These are phyloP conservation scores for Aptenodytes patagonicus DNA, from an alignment of 2,113 vertebrate genomes.

Conservation along the genomic window DNA sequence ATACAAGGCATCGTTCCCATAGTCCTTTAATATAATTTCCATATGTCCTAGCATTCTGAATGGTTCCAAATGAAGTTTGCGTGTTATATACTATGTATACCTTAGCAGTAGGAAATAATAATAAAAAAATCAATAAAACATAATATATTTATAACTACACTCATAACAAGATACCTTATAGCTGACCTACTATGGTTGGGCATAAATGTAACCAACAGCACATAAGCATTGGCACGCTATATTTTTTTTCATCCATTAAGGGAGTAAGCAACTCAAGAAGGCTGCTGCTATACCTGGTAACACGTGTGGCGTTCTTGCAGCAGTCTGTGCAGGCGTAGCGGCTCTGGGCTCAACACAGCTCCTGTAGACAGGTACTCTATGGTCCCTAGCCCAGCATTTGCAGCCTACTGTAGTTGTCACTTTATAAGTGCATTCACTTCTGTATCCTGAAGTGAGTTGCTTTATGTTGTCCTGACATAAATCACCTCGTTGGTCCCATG, in stretches of 20 bases:
- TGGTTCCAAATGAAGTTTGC: background rate
- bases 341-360: background rate
- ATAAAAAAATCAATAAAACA: background rate
- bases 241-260: background rate
- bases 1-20: background rate
- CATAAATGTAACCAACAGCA: background rate
- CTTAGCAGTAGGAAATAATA: background rate
- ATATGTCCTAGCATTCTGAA: background rate
- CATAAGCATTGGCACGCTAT: background rate
- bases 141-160: background rate
- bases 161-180: background rate
- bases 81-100: background rate
- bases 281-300: background rate
- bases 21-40: background rate
- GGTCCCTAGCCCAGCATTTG: background rate
- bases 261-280: background rate
- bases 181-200: background rate
- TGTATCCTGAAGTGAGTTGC: background rate
- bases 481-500: background rate
- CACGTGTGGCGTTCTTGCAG: background rate
- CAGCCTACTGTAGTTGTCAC: background rate
- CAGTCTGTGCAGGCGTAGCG: background rate
- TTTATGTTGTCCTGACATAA: background rate
- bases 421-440: background rate
- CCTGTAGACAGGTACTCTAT: background rate